Evolutionary conservation across 2,888 invertebrate species (phyloP).

Genomic region (Luffia ferchaultella): DNA sequence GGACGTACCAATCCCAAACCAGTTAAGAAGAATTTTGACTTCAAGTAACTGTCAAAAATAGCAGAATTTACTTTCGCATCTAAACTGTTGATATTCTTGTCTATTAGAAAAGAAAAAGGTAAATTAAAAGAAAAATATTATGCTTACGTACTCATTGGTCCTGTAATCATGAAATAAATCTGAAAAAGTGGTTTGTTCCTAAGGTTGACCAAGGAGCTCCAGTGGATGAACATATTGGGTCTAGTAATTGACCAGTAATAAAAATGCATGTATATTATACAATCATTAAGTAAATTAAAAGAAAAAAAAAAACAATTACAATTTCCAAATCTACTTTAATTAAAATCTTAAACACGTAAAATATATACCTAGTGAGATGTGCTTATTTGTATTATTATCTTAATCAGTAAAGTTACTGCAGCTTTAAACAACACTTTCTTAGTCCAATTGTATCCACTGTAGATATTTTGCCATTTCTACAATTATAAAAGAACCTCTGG

Average conservation of each 20-base stretch:
- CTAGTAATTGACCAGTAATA: slow-evolving; percentile 10
- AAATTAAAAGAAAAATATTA: slow-evolving; percentile 10
- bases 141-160: slow-evolving; percentile 11
- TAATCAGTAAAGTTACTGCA: slow-evolving; percentile 6
- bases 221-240: too few relatives aligned
- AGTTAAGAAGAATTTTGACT: slow-evolving; percentile 11
- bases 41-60: slow-evolving; percentile 11
- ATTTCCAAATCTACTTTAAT: slow-evolving; percentile 1
- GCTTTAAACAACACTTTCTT: slow-evolving; percentile 1
- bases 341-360: slow-evolving; percentile 4
- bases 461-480: slow-evolving; percentile 10
- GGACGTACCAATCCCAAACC: slow-evolving; percentile 8
- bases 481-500: slow-evolving; percentile 11
- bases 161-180: slow-evolving; percentile 11
- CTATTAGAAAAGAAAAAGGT: slow-evolving; percentile 8
- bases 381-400: slow-evolving; percentile 6
- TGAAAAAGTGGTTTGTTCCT: slow-evolving; percentile 11
- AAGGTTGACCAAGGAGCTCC: slow-evolving; percentile 13
- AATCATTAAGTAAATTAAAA: slow-evolving; percentile 12
- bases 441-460: slow-evolving; percentile 7
- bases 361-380: slow-evolving; percentile 2
- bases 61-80: slow-evolving; percentile 8
- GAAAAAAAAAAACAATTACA: slow-evolving; percentile 9
- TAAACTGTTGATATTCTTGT: too few relatives aligned
- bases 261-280: too few relatives aligned